Evolutionary conservation across 2,888 invertebrate genomes (phyloP), one percentile per base, ranked within the genome.

Genomic region (Lysandra coridon): DNA sequence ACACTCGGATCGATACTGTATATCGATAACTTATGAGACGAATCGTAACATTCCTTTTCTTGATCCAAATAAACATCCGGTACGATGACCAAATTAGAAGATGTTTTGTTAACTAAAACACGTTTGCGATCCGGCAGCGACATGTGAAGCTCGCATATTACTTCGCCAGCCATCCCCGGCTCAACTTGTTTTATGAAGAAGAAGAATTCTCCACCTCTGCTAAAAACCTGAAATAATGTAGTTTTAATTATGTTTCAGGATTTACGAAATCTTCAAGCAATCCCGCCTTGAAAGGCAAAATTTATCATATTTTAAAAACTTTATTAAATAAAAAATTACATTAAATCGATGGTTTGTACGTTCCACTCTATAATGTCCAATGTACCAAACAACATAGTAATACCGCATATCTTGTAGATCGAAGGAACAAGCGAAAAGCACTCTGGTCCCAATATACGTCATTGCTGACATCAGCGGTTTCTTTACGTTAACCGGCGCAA

Each of bases 331-430:
- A 17, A 23, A 76, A 76, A 53, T 86, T 82, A 88, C 88, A 23
- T 82, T 79, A 80, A 87, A 88, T n/a, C 83, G 82, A 37, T 83
- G 85, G 80, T 85, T 86, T 30, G 84, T 85, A 1, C 87, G 82
- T 78, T 86, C 85, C 1, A 87, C 84, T 80, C 81, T 84, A 44
- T 83, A 85, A 53, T 81, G 83, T 0, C 87, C 87, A 23, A 87
- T 80, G 57, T 85, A 82, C 88, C 88, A 88, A 4, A 86, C 84
- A 0, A 85, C 86, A 53, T 82, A 86, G 80, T 81, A 85, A 79
- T 83, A 85, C 44, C 79, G 80, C 0, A 82, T 73, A 23, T 86
- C 83, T 7, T 81, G 69, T 0, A 85, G 30, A n/a, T 78, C 80
- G 30, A 86, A 87, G 78, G 81, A 79, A 78, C 87, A 87, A 40